These are phyloP conservation scores for Ormyrus labotus DNA, from an alignment of 2,888 invertebrate genomes.

Conservation along the genomic window DNA sequence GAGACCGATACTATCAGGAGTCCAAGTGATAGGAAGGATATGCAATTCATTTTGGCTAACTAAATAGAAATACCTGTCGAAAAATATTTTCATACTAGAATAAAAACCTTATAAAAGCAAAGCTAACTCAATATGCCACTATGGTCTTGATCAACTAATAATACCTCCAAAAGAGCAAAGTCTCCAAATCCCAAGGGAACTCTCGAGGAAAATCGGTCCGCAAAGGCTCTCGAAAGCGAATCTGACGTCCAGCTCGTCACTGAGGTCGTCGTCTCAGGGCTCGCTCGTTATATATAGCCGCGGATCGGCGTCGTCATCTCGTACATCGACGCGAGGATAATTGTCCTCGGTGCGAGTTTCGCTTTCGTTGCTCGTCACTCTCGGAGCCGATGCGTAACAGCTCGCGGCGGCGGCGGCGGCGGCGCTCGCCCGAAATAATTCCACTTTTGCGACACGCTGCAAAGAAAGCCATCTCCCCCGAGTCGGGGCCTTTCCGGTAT, in stretches of 20 bases:
- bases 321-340: conserved; percentile 64
- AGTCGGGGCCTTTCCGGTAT: conserved; percentile 32
- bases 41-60: conserved; percentile 44
- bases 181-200: no score
- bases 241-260: not conserved
- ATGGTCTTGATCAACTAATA: no score
- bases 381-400: conserved; percentile 69
- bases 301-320: conserved; percentile 42
- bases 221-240: not conserved
- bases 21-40: conserved; percentile 52
- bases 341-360: conserved; percentile 70
- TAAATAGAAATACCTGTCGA: not conserved
- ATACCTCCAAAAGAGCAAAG: no score
- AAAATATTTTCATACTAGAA: no score
- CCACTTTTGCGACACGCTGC: conserved; percentile 49
- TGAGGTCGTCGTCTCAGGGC: not conserved
- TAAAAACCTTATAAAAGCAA: no score
- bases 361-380: conserved; percentile 71
- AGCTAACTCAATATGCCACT: no score
- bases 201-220: no score
- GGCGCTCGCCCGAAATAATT: conserved; percentile 55
- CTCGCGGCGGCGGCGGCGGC: conserved; percentile 2
- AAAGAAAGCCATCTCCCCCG: not conserved
- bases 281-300: conserved; percentile 46
- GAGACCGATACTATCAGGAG: conserved; percentile 59